Percentiles rank a stretch among this genome's conserved stretches.
These are phyloP conservation scores for Campoplex capitator DNA, from an alignment of 2,888 invertebrate genomes.

Conservation along the genomic window DNA sequence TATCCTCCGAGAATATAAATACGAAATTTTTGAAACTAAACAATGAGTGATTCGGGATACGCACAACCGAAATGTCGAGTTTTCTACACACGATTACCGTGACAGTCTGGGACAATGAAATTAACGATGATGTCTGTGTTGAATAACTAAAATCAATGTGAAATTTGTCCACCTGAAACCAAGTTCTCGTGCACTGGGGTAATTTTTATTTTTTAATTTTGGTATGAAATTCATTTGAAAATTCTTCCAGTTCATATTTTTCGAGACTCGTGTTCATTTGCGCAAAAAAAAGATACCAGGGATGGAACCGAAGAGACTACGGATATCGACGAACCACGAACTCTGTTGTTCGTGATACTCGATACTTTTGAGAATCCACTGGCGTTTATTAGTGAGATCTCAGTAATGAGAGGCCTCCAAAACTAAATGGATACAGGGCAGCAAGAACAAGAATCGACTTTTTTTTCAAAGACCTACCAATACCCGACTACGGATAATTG, in stretches of 20 bases:
- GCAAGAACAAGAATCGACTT: background rate
- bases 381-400: constrained; percentile 10
- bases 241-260: no score
- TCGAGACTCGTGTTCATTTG: no score
- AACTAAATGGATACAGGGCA: background rate
- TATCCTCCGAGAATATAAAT: background rate
- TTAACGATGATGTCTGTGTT: no score
- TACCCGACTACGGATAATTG: background rate
- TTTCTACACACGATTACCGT: no score
- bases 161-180: background rate
- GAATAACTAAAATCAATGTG: no score
- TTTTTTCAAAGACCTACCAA: background rate
- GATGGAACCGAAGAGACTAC: background rate
- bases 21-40: background rate
- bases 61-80: background rate
- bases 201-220: background rate
- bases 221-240: background rate
- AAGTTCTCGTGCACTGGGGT: background rate
- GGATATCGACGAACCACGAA: background rate
- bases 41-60: background rate
- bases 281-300: background rate
- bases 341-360: constrained; percentile 2
- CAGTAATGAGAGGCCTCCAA: constrained; percentile 7
- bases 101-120: no score
- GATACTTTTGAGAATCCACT: constrained; percentile 3